Evolutionary conservation across 2,888 invertebrate genomes (phyloP), one percentile per base, ranked within the genome.

Genomic region (Rhabditoides inermis): DNA sequence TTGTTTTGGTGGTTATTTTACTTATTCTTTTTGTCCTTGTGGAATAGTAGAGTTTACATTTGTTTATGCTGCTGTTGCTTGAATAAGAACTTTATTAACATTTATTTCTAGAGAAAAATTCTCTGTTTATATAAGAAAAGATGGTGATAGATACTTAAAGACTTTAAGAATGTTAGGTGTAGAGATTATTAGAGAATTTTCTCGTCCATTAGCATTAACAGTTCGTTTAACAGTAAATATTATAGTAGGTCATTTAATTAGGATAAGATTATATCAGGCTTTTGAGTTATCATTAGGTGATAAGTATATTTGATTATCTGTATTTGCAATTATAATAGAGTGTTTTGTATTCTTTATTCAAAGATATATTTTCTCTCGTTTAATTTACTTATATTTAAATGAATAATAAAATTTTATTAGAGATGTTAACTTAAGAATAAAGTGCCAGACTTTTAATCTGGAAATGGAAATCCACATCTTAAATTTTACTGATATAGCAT

Each of bases 11-110:
- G 53, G 75, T 77, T 61, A 77, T 76, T 66, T 60, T 52, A 60
- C 56, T 54, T 60, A 58, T 60, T 66, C 58, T 62, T 59, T 67
- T 66, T 66, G 61, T 60, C 61, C 62, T 63, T 66, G 62, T 65
- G 64, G 64, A 44, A 65, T 65, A 50, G 55, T 63, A 20, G 61
- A 63, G 27, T 83, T 80, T 82, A 80, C 81, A 77, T 82, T 70
- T 81, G 82, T 0, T 58, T 83, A 63, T 66, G 62, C 65, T 42
- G 50, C 60, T 44, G 56, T 65, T 23, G 60, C 63, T 36, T 66
- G 64, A 61, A 52, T 66, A 28, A 65, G 59, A 44, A 64, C 60
- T 47, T 51, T 64, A 47, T 63, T 68, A 47, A 60, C 56, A 49
- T 65, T 62, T 61, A 59, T 67, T 58, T 62, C 61, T 36, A 61